Conservation (phyloP, 2,797 vertebrate species). For the Danio choprae region DNA sequence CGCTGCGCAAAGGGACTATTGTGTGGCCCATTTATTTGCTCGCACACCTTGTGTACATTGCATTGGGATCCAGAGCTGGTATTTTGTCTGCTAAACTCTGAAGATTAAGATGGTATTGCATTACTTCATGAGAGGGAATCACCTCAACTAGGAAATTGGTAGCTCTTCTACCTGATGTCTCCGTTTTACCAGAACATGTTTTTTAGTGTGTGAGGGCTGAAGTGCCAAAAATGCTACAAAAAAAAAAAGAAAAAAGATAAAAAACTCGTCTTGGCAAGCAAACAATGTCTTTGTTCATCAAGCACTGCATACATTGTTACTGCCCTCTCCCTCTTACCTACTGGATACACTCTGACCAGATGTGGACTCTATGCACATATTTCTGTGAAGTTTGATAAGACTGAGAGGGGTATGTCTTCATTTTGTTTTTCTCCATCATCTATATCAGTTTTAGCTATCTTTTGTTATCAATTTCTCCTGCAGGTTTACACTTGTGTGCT, state of each 20-base stretch:
- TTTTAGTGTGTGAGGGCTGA: not conserved
- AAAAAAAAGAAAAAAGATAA: no score
- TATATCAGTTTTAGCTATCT: not conserved
- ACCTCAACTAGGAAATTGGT: not conserved
- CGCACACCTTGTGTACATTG: conserved; percentile 34
- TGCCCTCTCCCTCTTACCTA: no score
- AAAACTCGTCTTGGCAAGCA: no score
- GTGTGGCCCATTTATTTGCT: not conserved
- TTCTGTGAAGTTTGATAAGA: no score
- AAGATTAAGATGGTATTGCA: not conserved
- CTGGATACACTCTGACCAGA: no score
- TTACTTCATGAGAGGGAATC: not conserved
- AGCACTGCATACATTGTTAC: no score
- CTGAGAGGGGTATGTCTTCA: not conserved
- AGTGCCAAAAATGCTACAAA: not conserved
- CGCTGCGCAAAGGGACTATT: conserved; percentile 9
- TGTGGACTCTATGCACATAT: no score
- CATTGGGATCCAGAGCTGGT: conserved; percentile 8
- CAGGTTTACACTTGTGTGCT: not conserved
- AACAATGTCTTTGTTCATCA: not conserved
- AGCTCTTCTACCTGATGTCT: not conserved
- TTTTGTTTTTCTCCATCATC: no score
- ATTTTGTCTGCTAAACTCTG: conserved; percentile 10
- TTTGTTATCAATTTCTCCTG: not conserved
- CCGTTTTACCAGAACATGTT: not conserved